Base-by-base conservation (phyloP, 2,113 vertebrate genomes). In the Anhinga anhinga region DNA sequence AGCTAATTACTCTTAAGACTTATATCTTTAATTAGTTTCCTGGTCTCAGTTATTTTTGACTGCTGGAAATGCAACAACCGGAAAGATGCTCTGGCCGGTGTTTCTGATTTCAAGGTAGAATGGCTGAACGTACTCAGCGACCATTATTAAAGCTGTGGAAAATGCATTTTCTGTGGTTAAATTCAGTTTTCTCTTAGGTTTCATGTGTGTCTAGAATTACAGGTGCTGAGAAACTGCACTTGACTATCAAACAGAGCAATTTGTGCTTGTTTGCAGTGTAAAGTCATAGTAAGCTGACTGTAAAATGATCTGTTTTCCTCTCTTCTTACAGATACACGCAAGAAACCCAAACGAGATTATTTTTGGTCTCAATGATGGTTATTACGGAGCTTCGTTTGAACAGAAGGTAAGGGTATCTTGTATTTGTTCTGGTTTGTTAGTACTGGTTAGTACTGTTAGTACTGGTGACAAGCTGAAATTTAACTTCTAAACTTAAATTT, bases 351-450 rank as follows among this genome's bases (percentile, higher is more conserved):
- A 99, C 98, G 99, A 99, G 98, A 98, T 99, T 88, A 99, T 99
- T 98, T 99, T 99, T 98, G 99, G 99, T 74, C 97, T 99, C 95
- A 99, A 99, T 77, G 99, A 99, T 97, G 99, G 99, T 95, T 99
- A 99, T 98, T 99, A 99, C 23, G 99, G 99, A 98, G 99, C 99
- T 97, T 99, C 99, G 42, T 99, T 99, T 97, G 99, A 99, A 98
- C 98, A 99, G 69, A 99, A 99, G 99, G 99, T 99, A 98, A 97
- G 95, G 26, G 11, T 62, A 5, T 45, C 11, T 45, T 1, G 1
- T 52, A 3, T 36, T 65, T 82, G 18, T 79, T 59, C 49, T 78
- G 69, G 7, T 53, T 78, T 82, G 30, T 77, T 72, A 36, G 21
- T 72, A 5, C 18, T 69, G 55, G 7, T 82, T n/a, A n/a, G n/a